phyloP scores from a whole-genome alignment of 2,888 invertebrate genomes.

The Aquatica leii region DNA sequence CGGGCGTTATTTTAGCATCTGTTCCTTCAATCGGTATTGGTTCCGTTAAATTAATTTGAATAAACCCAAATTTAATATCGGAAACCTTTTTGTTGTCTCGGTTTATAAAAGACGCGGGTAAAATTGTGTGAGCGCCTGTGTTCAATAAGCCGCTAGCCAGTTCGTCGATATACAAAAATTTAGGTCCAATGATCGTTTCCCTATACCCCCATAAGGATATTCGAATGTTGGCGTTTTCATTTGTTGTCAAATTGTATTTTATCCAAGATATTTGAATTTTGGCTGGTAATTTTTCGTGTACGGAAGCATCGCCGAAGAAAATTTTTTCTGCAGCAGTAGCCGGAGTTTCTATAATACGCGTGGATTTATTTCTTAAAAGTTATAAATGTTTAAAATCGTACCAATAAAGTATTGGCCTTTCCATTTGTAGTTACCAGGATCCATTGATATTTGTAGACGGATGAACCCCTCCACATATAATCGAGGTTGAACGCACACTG shows the following conservation, averaged over 20 bases:
- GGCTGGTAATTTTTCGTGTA: constrained; percentile 76
- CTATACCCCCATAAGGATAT: constrained; percentile 91
- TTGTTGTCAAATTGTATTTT: constrained; percentile 83
- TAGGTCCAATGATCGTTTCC: constrained; percentile 82
- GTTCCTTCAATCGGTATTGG: constrained; percentile 64
- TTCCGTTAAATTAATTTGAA: constrained; percentile 86
- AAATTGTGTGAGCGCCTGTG: constrained; percentile 74
- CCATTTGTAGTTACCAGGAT: constrained; percentile 86
- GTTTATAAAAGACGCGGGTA: constrained; percentile 75
- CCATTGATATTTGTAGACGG: constrained; percentile 84
- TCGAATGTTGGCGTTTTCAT: constrained; percentile 76
- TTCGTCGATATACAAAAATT: constrained; percentile 81
- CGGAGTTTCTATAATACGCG: constrained; percentile 83
- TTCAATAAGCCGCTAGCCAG: constrained; percentile 67
- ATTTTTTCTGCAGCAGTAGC: constrained; percentile 87
- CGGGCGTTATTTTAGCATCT: constrained; percentile 54
- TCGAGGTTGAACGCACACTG: constrained; percentile 88
- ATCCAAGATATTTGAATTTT: constrained; percentile 86
- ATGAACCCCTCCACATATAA: constrained; percentile 90
- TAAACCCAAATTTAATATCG: constrained; percentile 85
- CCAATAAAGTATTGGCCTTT: constrained; percentile 91
- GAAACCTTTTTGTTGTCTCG: constrained; percentile 73
- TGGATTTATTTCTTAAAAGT: too few relatives aligned
- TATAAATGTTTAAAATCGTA: constrained; percentile 60
- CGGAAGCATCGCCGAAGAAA: constrained; percentile 76